Base-by-base conservation (phyloP, 2,113 vertebrate genomes). In the Lycaon pictus region DNA sequence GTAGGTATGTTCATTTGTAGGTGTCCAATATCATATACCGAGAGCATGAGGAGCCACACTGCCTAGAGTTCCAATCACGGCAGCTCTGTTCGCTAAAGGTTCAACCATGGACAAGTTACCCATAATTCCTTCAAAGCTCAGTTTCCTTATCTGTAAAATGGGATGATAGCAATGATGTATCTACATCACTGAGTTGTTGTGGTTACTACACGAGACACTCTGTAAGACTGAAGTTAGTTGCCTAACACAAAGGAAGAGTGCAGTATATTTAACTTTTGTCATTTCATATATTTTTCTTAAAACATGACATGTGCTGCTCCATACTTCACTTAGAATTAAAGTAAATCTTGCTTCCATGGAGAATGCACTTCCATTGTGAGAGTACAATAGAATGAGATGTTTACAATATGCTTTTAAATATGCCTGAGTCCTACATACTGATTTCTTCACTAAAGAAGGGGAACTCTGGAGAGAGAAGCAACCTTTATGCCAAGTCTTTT, bases 281-380 rank as follows among this genome's bases (percentile, higher is more conserved):
- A 71, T 62, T 93, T 63, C 17, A 56, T 88, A 11, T 43, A 37
- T 72, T 90, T 94, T 77, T 90, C 53, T 84, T 83, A 51, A 79
- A 58, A 58, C 35, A 35, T 65, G 35, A 23, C 35, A 15, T 60
- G 2, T 79, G 35, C n/a, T 72, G 10, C 35, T 87, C 0, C 55
- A 6, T 83, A 35, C 23, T 74, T 82, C 63, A 51, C 4, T 17
- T 58, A 17, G 43, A 91, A 27, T 69, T 90, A 69, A 43, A 91
- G 37, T 19, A 22, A 43, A 43, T 53, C 29, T 48, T 53, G 19
- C 13, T 76, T 4, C 43, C 37, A 4, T 22, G 11, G 2, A 3
- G 22, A 62, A 48, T 55, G 29, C 20, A 7, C 35, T 65, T 71
- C 3, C 2, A 56, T 72, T 63, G 72, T 56, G 72, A 74, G 19